phyloP scores from a whole-genome alignment of 1,140 invertebrate species.

The Linepithema humile region DNA sequence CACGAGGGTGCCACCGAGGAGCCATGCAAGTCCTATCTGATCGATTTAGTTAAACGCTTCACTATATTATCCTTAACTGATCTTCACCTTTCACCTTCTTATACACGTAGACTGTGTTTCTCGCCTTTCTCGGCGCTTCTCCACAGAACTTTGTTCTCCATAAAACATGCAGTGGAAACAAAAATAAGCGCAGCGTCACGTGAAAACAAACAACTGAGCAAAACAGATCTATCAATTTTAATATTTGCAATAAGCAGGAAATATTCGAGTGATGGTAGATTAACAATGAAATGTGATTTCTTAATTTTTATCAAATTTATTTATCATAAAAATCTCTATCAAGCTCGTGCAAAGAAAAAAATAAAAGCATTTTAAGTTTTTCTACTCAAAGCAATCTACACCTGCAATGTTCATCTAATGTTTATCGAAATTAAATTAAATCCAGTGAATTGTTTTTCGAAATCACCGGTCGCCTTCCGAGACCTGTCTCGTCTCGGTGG shows the following conservation, averaged over 20 bases:
- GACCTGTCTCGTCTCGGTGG: slow-evolving; percentile 2
- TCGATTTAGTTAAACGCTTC: slow-evolving; percentile 76
- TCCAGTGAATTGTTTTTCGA: not conserved
- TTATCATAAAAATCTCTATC: too few species aligned
- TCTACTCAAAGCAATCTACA: not conserved
- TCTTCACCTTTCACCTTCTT: slow-evolving; percentile 74
- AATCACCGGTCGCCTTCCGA: slow-evolving; percentile 15
- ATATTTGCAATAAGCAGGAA: not conserved
- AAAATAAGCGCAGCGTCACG: not conserved
- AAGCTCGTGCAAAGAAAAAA: not conserved
- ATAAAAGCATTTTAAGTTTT: not conserved
- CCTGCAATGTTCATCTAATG: not conserved
- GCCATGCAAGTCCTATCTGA: slow-evolving; percentile 76
- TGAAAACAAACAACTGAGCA: slow-evolving; percentile 34
- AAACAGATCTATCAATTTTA: not conserved
- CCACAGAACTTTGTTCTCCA: slow-evolving; percentile 26
- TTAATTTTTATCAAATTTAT: not conserved
- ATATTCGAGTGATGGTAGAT: not conserved
- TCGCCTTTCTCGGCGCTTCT: slow-evolving; percentile 45
- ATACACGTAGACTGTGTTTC: slow-evolving; percentile 50
- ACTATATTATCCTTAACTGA: slow-evolving; percentile 79
- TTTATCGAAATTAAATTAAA: not conserved
- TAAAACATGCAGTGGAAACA: not conserved
- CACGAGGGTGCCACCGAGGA: slow-evolving; percentile 58
- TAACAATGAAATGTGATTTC: not conserved